phyloP scores from a whole-genome alignment of 2,113 vertebrate species.

The Zosterops lateralis region DNA sequence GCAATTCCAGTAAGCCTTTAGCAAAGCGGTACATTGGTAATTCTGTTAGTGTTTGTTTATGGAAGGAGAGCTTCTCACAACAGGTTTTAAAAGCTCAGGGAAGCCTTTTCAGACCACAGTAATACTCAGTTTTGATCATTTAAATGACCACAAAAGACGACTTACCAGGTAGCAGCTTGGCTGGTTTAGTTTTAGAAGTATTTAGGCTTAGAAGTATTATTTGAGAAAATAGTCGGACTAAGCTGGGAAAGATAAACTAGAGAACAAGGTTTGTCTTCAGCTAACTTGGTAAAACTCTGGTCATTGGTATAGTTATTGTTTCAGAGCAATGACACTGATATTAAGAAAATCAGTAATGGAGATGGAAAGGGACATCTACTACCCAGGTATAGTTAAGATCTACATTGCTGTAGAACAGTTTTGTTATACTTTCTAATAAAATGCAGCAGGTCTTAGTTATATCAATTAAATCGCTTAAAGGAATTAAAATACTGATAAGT shows the following conservation, averaged over 20 bases:
- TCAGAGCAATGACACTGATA: not conserved
- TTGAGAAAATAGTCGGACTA: not conserved
- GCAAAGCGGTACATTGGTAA: not conserved
- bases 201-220: not conserved
- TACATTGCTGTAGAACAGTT: not conserved
- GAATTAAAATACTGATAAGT: conserved; percentile 38
- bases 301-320: not conserved
- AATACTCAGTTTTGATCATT: not conserved
- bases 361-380: not conserved
- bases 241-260: not conserved
- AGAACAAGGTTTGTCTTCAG: not conserved
- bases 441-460: conserved; percentile 21
- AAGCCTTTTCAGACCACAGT: not conserved
- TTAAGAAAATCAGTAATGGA: not conserved
- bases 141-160: not conserved
- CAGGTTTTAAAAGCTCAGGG: not conserved
- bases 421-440: conserved; percentile 14
- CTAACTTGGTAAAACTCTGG: not conserved
- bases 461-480: conserved; percentile 53
- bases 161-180: not conserved
- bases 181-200: not conserved
- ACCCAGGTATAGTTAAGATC: not conserved
- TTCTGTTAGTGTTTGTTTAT: not conserved
- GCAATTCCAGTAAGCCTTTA: not conserved
- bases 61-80: not conserved